phyloP scores from a whole-genome alignment of 2,888 invertebrate genomes.

The Euplagia quadripunctaria region DNA sequence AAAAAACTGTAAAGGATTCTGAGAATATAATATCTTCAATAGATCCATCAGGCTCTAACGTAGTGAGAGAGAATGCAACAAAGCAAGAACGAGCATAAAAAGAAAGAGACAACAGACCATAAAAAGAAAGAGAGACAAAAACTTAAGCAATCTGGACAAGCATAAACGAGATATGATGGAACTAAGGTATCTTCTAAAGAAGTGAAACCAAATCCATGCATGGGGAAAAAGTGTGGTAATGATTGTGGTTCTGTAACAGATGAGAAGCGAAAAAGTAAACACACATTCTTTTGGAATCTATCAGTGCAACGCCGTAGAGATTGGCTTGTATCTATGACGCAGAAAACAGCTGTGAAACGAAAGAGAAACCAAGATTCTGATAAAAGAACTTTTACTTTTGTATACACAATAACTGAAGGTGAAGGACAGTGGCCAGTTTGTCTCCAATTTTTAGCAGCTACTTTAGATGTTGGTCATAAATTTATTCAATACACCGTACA shows the following conservation, averaged over 20 bases:
- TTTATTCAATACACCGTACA: slow-evolving; percentile 19
- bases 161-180: too few relatives aligned
- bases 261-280: slow-evolving; percentile 2
- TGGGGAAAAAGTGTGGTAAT: background rate
- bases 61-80: background rate
- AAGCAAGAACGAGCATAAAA: too few relatives aligned
- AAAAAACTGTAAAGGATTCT: too few relatives aligned
- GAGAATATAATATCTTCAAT: too few relatives aligned
- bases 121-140: too few relatives aligned
- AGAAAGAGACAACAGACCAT: too few relatives aligned
- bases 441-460: slow-evolving; percentile 21
- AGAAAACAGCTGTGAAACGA: slow-evolving; percentile 4
- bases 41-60: background rate
- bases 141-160: too few relatives aligned
- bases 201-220: too few relatives aligned
- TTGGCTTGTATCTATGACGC: slow-evolving; percentile 12
- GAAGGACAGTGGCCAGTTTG: slow-evolving; percentile 21
- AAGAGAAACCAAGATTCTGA: slow-evolving; percentile 8
- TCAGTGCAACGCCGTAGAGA: slow-evolving; percentile 6
- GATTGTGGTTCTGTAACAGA: slow-evolving; percentile 1
- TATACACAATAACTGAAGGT: slow-evolving; percentile 23
- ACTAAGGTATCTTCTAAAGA: too few relatives aligned
- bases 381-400: slow-evolving; percentile 5
- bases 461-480: slow-evolving; percentile 17
- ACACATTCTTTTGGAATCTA: background rate